A percentile compares a stretch with the other conserved stretches of the same genome.
phyloP scores from a whole-genome alignment of 2,113 vertebrate genomes.

The Vombatus ursinus region DNA sequence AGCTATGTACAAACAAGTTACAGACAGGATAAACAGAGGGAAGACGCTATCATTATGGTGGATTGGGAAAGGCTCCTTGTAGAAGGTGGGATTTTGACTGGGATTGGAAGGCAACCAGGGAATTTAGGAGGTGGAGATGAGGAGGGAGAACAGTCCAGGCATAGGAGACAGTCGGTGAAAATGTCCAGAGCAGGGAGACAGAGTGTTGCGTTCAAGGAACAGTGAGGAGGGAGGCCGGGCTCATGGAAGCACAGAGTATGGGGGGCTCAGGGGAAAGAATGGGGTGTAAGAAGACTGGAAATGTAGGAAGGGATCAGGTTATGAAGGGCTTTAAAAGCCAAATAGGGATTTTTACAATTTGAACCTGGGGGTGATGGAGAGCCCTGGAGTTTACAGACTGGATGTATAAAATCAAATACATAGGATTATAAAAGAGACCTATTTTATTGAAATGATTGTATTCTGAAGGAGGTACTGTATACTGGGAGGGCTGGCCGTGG shows the following conservation, averaged over 20 bases:
- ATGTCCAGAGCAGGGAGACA: too few relatives aligned
- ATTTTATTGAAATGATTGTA: not conserved
- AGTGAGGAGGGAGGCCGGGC: not conserved
- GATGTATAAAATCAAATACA: not conserved
- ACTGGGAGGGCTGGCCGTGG: slow-evolving; percentile 5
- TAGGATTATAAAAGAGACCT: not conserved
- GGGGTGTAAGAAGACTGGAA: not conserved
- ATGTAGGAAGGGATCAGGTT: not conserved
- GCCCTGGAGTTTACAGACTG: not conserved
- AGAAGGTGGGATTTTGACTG: not conserved
- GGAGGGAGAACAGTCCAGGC: not conserved
- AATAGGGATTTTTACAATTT: not conserved
- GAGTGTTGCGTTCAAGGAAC: not conserved
- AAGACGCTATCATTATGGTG: not conserved
- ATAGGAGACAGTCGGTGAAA: not conserved
- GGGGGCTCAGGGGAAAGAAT: not conserved
- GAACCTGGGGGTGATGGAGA: not conserved
- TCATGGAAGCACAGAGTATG: not conserved
- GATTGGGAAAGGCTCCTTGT: not conserved
- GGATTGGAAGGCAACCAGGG: not conserved
- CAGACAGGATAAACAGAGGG: not conserved
- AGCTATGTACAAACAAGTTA: not conserved
- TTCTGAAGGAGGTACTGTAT: slow-evolving; percentile 16
- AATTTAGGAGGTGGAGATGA: not conserved
- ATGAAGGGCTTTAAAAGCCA: not conserved